phyloP scores from a whole-genome alignment of 2,888 invertebrate genomes.

The Bombylius major region DNA sequence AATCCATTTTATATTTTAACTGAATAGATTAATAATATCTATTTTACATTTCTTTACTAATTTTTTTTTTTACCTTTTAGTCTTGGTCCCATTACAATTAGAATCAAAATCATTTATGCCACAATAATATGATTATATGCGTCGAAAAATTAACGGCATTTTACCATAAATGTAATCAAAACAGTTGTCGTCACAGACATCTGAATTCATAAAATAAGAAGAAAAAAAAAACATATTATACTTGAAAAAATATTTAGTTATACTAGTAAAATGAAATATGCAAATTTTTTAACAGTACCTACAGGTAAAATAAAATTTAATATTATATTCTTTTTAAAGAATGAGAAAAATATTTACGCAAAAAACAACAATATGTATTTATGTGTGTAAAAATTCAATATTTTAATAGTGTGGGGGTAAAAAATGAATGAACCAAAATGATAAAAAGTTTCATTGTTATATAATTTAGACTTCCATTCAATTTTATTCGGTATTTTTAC shows the following conservation, averaged over 20 bases:
- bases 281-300: too few relatives aligned
- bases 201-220: background rate
- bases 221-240: background rate
- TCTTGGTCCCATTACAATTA: background rate
- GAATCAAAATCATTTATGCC: background rate
- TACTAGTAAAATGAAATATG: too few relatives aligned
- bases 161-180: slow-evolving; percentile 10
- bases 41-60: too few relatives aligned
- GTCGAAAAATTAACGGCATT: slow-evolving; percentile 13
- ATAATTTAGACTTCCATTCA: slow-evolving; percentile 15
- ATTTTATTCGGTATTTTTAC: slow-evolving; percentile 5
- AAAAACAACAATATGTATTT: background rate
- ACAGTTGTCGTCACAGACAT: too few relatives aligned
- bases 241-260: too few relatives aligned
- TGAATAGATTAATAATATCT: too few relatives aligned
- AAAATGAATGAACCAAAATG: slow-evolving; percentile 8
- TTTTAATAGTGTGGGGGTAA: background rate
- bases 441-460: slow-evolving; percentile 13
- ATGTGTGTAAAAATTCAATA: background rate
- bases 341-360: too few relatives aligned
- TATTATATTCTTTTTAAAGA: too few relatives aligned
- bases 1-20: too few relatives aligned
- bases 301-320: too few relatives aligned
- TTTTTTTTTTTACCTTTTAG: background rate
- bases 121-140: slow-evolving; percentile 10